Base-by-base conservation (phyloP, 2,888 invertebrate genomes). In the Nomada lathburiana region DNA sequence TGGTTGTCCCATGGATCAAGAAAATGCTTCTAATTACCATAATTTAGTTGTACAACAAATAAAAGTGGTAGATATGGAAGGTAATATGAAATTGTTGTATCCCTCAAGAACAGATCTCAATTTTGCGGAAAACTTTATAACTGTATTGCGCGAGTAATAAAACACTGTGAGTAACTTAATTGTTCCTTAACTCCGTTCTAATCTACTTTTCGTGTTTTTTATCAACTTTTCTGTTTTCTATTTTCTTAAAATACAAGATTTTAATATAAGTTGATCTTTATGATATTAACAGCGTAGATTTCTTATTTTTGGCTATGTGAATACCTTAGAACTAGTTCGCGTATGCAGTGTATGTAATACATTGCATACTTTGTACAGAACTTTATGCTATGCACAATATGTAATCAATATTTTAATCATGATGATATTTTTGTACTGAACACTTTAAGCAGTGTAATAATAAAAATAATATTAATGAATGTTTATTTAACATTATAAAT, bases 101-200 rank as follows among this genome's bases (percentile, higher is more conserved):
- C 98, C 98, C 0, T 97, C 97, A 0, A 95, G 97, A 87, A 95
- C 95, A 0, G 98, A 98, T 93, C 95, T 97, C 72, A 92, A 94
- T 1, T 95, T 94, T 86, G 95, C 95, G 70, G 94, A 94, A n/a
- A 88, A 87, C 72, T 84, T 79, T 26, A 82, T 92, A 53, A 84
- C 87, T 67, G 86, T 93, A 55, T 70, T 90, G 53, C 83, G 92
- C 70, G 90, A 92, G 60, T 92, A 89, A 83, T 70, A 69, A 65
- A 69, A 16, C 29, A 67, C 20, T 60, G 44, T 62, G 20, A 80
- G 50, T 80, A 71, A 50, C 53, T 80, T 52, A 52, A 59, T 42
- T 23, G 11, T 71, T 36, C 36, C 53, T 64, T 16, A 59, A 59
- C 20, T 70, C 26, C 20, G 16, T 11, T 42, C 50, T 57, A 20